These are phyloP conservation scores for Tinamus guttatus DNA, from an alignment of 2,113 vertebrate genomes.

Conservation along the genomic window DNA sequence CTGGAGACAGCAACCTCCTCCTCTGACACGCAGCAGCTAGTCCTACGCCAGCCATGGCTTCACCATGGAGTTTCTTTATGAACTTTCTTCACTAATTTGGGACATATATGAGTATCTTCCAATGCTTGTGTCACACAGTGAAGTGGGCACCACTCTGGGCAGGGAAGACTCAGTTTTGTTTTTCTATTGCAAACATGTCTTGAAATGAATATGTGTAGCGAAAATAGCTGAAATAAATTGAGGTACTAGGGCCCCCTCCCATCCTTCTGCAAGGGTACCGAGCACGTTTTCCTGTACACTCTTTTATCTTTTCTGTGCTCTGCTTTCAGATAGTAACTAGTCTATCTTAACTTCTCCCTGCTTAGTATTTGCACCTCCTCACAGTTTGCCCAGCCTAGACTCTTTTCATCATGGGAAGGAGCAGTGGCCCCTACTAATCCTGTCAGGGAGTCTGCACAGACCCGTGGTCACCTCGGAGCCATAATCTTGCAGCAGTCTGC, in stretches of 20 bases:
- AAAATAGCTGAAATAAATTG: not conserved
- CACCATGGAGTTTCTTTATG: not conserved
- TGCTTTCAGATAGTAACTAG: not conserved
- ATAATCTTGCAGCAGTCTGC: slow-evolving; percentile 11
- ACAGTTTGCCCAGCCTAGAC: not conserved
- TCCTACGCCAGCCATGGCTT: not conserved
- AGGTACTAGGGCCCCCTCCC: not conserved
- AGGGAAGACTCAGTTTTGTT: not conserved
- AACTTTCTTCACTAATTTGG: not conserved
- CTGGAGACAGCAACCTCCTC: not conserved
- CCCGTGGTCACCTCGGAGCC: not conserved
- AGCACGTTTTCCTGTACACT: not conserved
- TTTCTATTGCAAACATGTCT: not conserved
- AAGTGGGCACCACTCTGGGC: not conserved
- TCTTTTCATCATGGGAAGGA: not conserved
- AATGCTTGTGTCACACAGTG: not conserved
- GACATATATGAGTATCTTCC: not conserved
- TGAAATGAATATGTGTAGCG: not conserved
- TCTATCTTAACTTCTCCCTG: not conserved
- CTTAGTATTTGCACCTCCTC: not conserved
- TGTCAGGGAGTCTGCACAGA: not conserved
- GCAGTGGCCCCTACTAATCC: slow-evolving; percentile 29
- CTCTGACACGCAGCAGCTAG: not conserved
- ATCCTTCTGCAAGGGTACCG: rapidly evolving
- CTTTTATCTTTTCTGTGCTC: not conserved